Conservation (phyloP, 2,888 invertebrate species). For the Torymus texanus region DNA sequence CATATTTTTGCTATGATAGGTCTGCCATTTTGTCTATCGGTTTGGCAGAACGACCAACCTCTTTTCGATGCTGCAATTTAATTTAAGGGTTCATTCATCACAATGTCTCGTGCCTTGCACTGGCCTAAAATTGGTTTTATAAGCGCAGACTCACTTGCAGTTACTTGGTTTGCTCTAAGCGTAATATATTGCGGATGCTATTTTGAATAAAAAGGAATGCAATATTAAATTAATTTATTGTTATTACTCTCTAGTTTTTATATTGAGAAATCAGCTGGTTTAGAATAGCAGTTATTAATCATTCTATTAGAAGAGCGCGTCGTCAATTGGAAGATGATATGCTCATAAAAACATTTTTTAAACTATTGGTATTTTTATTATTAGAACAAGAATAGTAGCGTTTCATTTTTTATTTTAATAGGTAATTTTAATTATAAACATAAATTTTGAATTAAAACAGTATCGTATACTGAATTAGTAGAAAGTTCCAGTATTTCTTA, state of each 20-base stretch:
- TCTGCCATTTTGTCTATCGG: constrained; percentile 19
- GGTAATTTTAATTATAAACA: too few relatives aligned
- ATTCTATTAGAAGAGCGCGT: too few relatives aligned
- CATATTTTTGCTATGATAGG: background rate
- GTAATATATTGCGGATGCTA: background rate
- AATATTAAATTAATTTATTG: background rate
- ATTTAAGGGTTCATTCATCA: constrained; percentile 49
- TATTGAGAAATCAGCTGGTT: too few relatives aligned
- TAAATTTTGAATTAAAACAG: too few relatives aligned
- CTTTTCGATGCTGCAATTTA: constrained; percentile 33
- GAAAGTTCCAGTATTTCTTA: too few relatives aligned
- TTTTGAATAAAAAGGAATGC: background rate
- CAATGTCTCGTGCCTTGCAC: constrained; percentile 9
- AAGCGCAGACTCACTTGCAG: background rate
- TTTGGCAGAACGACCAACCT: constrained; percentile 36
- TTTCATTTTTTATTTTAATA: too few relatives aligned
- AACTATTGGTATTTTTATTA: too few relatives aligned
- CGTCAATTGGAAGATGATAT: too few relatives aligned
- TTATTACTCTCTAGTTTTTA: background rate
- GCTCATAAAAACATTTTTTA: too few relatives aligned
- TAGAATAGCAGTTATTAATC: too few relatives aligned
- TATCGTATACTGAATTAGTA: too few relatives aligned
- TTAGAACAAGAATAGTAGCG: too few relatives aligned
- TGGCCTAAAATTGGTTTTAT: constrained; percentile 38
- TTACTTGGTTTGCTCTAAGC: background rate